Conservation (phyloP, 1,140 invertebrate genomes). For the Leptestheria dahalacensis region DNA sequence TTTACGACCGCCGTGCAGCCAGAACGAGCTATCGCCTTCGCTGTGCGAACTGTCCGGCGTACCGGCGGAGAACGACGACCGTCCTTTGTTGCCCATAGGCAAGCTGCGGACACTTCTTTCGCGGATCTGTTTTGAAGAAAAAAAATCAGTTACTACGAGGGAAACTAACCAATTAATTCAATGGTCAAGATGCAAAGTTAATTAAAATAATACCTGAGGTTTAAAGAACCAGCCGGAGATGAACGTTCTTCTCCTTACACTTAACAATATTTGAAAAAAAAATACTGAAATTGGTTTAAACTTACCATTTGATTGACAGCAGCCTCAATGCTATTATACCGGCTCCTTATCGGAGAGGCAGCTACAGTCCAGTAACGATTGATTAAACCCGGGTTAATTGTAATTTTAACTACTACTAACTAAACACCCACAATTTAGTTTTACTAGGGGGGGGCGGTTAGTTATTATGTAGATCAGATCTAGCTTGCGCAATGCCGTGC, state of each 20-base stretch:
- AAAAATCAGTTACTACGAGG: not conserved
- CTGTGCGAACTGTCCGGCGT: constrained; percentile 66
- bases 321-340: not conserved
- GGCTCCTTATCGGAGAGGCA: not conserved
- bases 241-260: too few relatives aligned
- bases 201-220: too few relatives aligned
- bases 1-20: constrained; percentile 24
- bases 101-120: constrained; percentile 71
- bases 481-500: too few relatives aligned
- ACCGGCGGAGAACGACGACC: constrained; percentile 58
- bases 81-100: constrained; percentile 55
- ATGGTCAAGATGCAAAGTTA: too few relatives aligned
- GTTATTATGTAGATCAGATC: too few relatives aligned
- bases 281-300: not conserved
- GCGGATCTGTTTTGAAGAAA: constrained; percentile 49
- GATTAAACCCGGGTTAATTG: not conserved
- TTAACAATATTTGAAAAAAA: not conserved
- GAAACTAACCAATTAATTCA: not conserved
- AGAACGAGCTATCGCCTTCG: constrained; percentile 60
- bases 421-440: too few relatives aligned
- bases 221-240: too few relatives aligned
- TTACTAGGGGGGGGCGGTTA: too few relatives aligned
- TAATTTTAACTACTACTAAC: not conserved
- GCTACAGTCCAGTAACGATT: not conserved
- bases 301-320: not conserved